Evolutionary conservation across 2,113 vertebrate species (phyloP).

Genomic region (Alces alces): DNA sequence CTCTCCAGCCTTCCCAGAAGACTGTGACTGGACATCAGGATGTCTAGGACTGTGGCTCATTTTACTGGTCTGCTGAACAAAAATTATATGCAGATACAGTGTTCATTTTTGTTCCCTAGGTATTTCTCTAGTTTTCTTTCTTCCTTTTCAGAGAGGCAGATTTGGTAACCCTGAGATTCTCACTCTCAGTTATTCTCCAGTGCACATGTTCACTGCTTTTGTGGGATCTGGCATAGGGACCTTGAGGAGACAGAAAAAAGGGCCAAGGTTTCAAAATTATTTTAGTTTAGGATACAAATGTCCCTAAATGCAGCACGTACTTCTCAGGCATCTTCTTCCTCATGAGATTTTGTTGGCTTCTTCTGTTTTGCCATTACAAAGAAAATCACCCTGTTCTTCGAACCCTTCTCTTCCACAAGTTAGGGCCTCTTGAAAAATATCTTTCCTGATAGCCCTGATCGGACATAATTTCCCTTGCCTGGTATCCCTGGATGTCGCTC

Average conservation of each 20-base stretch:
- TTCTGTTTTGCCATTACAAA: neutral
- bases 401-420: neutral
- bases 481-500: neutral
- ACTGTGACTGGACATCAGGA: constrained; percentile 28
- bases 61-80: neutral
- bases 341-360: constrained; percentile 48
- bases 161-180: neutral
- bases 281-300: constrained; percentile 12
- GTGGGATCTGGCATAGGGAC: neutral
- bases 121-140: neutral
- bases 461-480: neutral
- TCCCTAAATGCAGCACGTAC: constrained; percentile 13
- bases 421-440: constrained; percentile 39
- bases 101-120: neutral
- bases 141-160: neutral
- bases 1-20: neutral
- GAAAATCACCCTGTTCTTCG: constrained; percentile 10
- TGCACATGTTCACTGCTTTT: neutral
- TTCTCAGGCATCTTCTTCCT: constrained; percentile 29
- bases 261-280: constrained; percentile 35
- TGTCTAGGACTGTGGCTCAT: neutral
- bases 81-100: neutral
- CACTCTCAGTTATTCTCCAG: neutral
- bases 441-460: constrained; percentile 12
- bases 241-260: constrained; percentile 14